Conservation (phyloP, 2,113 vertebrate species). For the Prolemur simus region DNA sequence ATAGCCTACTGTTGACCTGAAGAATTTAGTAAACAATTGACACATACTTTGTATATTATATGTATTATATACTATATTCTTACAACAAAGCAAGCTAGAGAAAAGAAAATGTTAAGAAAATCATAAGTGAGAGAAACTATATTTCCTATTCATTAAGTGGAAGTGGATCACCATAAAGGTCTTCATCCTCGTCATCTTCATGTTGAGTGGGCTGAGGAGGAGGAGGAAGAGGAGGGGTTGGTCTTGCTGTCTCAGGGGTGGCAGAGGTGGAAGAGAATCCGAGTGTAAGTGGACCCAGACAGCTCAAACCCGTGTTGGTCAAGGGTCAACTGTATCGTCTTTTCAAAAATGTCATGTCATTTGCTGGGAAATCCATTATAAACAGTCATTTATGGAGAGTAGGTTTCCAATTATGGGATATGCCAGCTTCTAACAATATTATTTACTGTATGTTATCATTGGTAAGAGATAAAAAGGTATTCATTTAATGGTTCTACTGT, state of each 20-base stretch:
- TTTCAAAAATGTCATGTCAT: conserved; percentile 39
- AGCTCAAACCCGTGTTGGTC: neutral
- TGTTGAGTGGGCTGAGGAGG: neutral
- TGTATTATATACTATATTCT: neutral
- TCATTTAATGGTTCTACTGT: neutral
- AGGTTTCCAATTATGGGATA: conserved; percentile 18
- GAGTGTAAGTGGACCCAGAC: neutral
- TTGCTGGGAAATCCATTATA: conserved; percentile 33
- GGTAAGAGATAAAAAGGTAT: neutral
- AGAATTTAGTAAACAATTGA: neutral
- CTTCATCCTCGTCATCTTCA: neutral
- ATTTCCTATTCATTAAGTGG: neutral
- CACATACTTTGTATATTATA: neutral
- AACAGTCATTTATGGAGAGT: neutral
- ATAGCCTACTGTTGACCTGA: neutral
- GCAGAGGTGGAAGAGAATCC: neutral
- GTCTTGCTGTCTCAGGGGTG: neutral
- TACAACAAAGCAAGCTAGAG: neutral
- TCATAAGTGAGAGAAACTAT: neutral
- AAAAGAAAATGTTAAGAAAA: neutral
- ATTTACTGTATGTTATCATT: neutral
- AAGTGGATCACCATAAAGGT: neutral
- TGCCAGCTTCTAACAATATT: neutral
- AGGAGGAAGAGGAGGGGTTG: neutral
- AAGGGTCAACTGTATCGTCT: neutral